A percentile compares a stretch with the other conserved stretches of the same genome.
phyloP scores from a whole-genome alignment of 2,797 vertebrate genomes.

The Crypturellus tataupa region DNA sequence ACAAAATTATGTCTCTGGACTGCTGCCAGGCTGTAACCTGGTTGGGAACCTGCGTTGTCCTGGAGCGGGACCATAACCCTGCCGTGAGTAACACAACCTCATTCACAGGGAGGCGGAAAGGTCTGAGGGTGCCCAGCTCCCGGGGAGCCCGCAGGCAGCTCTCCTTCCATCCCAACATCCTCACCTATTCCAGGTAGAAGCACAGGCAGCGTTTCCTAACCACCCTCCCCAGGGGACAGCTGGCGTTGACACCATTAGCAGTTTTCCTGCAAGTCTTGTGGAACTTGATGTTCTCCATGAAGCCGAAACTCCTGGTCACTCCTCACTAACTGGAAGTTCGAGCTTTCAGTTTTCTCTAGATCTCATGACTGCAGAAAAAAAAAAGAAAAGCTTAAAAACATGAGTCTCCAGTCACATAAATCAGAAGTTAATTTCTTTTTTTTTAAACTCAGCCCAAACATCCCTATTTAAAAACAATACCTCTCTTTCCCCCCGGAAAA shows the following conservation, averaged over 20 bases:
- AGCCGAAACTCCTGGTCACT: constrained; percentile 15
- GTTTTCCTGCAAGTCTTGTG: constrained; percentile 41
- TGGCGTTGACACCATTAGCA: neutral
- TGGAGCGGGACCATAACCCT: neutral
- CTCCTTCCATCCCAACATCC: neutral
- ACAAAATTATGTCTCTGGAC: neutral
- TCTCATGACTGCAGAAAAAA: constrained; percentile 24
- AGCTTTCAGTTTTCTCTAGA: constrained; percentile 56
- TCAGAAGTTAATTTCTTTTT: constrained; percentile 57
- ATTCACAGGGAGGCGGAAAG: neutral
- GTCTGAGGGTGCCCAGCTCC: neutral
- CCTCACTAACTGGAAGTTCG: constrained; percentile 43
- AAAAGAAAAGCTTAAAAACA: constrained; percentile 40
- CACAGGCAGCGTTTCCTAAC: constrained; percentile 10
- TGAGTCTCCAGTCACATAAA: constrained; percentile 60
- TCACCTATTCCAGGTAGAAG: neutral
- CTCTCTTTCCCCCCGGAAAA: too few species aligned
- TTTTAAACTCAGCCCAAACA: constrained; percentile 53
- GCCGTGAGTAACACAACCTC: neutral
- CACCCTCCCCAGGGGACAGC: neutral
- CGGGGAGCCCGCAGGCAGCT: neutral
- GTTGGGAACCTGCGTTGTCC: neutral
- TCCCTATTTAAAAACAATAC: neutral
- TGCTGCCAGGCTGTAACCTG: neutral
- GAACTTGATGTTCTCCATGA: constrained; percentile 44